These are phyloP conservation scores for Platerodrilus igneus DNA, from an alignment of 2,888 invertebrate species.

Conservation along the genomic window DNA sequence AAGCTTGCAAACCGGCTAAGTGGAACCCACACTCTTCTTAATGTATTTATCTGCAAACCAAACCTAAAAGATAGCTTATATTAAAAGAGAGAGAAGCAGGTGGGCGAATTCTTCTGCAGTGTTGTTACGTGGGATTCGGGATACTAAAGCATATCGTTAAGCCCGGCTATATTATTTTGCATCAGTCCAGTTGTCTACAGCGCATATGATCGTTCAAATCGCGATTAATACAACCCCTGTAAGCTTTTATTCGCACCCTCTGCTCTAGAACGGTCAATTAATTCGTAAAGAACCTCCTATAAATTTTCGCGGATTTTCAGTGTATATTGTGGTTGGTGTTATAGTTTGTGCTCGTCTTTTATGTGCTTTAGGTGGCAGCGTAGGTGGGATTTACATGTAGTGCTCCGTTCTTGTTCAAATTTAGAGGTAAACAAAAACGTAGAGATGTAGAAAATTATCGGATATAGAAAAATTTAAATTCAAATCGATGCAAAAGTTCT, in stretches of 20 bases:
- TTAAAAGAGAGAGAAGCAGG: constrained; percentile 38
- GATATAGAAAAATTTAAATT: too few relatives aligned
- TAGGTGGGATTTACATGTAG: too few relatives aligned
- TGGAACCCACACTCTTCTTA: too few relatives aligned
- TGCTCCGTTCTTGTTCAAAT: too few relatives aligned
- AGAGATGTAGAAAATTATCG: too few relatives aligned
- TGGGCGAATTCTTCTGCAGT: constrained; percentile 43
- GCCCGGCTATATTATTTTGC: constrained; percentile 35
- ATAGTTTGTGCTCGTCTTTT: constrained; percentile 24
- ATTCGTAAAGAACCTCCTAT: constrained; percentile 8
- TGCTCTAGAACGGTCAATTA: constrained; percentile 4
- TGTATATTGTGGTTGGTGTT: constrained; percentile 25
- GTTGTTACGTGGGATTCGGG: constrained; percentile 44
- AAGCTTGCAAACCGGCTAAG: too few relatives aligned
- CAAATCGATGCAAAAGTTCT: too few relatives aligned
- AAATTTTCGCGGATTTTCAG: constrained; percentile 22
- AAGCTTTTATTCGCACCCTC: constrained; percentile 13
- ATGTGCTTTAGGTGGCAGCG: constrained; percentile 22
- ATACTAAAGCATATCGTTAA: constrained; percentile 39
- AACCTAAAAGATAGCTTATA: constrained; percentile 19
- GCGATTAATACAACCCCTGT: constrained; percentile 19
- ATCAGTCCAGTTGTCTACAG: constrained; percentile 33
- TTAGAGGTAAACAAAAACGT: too few relatives aligned
- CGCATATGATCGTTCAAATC: constrained; percentile 36
- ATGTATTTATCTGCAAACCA: too few relatives aligned